A percentile compares a stretch with the other conserved stretches of the same genome.
Evolutionary conservation across 2,113 vertebrate genomes (phyloP).

Genomic region (Polypterus bichir): DNA sequence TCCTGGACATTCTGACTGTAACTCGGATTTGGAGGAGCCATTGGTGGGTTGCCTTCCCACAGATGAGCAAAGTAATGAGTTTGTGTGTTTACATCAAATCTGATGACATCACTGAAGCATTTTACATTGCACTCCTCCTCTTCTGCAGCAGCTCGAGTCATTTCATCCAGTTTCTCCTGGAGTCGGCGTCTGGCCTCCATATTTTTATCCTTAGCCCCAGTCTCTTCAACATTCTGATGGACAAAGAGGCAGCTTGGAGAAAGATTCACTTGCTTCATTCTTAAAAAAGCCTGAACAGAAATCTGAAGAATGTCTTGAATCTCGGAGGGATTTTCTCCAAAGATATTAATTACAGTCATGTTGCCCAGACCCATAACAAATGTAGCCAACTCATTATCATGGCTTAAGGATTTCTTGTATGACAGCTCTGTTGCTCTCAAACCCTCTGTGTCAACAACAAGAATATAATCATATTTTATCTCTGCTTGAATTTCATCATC

Average conservation of each 20-base stretch:
- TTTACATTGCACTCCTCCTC: slow-evolving; percentile 24
- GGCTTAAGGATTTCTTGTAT: slow-evolving; percentile 17
- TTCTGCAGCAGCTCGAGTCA: slow-evolving; percentile 24
- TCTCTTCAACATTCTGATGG: slow-evolving; percentile 36
- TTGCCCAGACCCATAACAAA: slow-evolving; percentile 35
- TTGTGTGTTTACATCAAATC: slow-evolving; percentile 22
- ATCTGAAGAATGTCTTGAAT: slow-evolving; percentile 37
- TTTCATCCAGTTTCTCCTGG: slow-evolving; percentile 29
- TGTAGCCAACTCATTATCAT: slow-evolving; percentile 33
- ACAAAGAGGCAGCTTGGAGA: slow-evolving; percentile 37
- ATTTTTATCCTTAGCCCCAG: slow-evolving; percentile 29
- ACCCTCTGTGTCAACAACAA: slow-evolving; percentile 35
- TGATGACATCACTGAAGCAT: slow-evolving; percentile 19
- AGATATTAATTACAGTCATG: slow-evolving; percentile 32
- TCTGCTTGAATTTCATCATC: slow-evolving; percentile 16
- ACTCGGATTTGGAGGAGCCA: slow-evolving; percentile 25
- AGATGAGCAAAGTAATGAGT: slow-evolving; percentile 29
- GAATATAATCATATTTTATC: slow-evolving; percentile 31
- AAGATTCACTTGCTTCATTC: slow-evolving; percentile 35
- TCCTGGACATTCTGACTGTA: slow-evolving; percentile 26
- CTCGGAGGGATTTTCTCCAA: slow-evolving; percentile 35
- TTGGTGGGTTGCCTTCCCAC: slow-evolving; percentile 28
- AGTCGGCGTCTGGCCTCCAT: slow-evolving; percentile 22
- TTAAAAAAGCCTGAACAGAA: slow-evolving; percentile 34
- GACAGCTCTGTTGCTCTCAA: slow-evolving; percentile 25